Evolutionary conservation across 2,797 vertebrate species (phyloP).

Genomic region (Salmo trutta): DNA sequence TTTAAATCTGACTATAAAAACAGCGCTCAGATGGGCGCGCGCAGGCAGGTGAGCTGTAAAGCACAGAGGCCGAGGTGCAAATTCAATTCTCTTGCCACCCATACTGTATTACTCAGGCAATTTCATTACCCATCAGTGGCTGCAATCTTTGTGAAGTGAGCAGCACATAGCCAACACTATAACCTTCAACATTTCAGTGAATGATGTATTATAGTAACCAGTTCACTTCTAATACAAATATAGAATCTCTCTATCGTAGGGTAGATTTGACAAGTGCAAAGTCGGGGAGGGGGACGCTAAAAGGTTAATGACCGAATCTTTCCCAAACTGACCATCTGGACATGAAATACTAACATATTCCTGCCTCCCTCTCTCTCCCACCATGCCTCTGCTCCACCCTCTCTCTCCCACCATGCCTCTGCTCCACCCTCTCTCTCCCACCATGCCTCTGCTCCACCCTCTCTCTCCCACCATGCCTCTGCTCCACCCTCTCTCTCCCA

Average conservation of each 20-base stretch:
- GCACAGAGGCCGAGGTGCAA: background rate
- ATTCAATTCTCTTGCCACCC: slow-evolving; percentile 1
- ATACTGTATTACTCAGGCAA: background rate
- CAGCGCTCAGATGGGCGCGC: background rate
- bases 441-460: too few species aligned
- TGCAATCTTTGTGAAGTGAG: background rate
- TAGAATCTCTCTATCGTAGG: background rate
- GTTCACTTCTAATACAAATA: background rate
- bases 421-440: too few species aligned
- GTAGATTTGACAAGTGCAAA: background rate
- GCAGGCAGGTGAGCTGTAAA: background rate
- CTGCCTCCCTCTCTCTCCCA: background rate
- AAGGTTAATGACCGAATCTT: slow-evolving; percentile 27
- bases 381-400: too few species aligned
- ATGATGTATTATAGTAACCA: background rate
- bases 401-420: too few species aligned
- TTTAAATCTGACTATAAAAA: slow-evolving; percentile 2
- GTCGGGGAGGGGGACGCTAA: background rate
- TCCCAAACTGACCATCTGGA: slow-evolving; percentile 26
- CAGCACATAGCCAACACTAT: background rate
- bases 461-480: background rate
- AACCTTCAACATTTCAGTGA: background rate
- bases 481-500: background rate
- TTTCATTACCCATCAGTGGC: background rate
- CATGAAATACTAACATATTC: background rate